Base-by-base conservation (phyloP, 2,888 invertebrate species). In the Drosophila dives region DNA sequence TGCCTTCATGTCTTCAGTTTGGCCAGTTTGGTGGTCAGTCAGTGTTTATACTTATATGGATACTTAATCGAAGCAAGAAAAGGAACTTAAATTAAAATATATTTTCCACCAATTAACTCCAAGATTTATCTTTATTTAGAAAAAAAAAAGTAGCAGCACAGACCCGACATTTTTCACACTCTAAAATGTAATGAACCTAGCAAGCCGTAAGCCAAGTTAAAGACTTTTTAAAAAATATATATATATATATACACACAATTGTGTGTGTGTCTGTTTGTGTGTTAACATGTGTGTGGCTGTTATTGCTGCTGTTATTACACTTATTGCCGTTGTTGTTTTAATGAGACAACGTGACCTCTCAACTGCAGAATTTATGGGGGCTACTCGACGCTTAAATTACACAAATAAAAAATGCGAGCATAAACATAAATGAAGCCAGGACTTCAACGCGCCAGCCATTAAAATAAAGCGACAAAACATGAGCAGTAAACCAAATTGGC, bases 381-480 rank as follows among this genome's bases (percentile, higher is more conserved):
- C 56, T 73, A 85, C 85, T 89, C 83, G 76, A 71, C 72, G 81
- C 75, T 84, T 72, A 71, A 84, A 89, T 84, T 86, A 74, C 90
- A 81, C 72, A 79, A 89, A 85, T 89, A 89, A 85, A 89, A 84
- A 87, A 78, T 69, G 53, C 67, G 64, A 56, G 32, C 77, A 82
- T 82, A 85, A 85, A 88, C 83, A 85, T 82, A 75, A 88, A 88
- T 77, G 82, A 72, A 70, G 74, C 80, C 69, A 60, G 72, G 58
- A 88, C 49, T 81, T 78, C 72, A 87, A 75, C 73, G 66, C 80
- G 56, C 42, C 61, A 64, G 56, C 83, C 83, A 80, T 90, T 89
- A 89, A 88, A 88, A 89, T 86, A 77, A 90, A 86, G 86, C 86
- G 83, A 80, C 86, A 89, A 90, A 90, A 88, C 90, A 90, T 86